These are phyloP conservation scores for Monochamus saltuarius DNA, from an alignment of 1,140 invertebrate genomes.

Conservation along the genomic window DNA sequence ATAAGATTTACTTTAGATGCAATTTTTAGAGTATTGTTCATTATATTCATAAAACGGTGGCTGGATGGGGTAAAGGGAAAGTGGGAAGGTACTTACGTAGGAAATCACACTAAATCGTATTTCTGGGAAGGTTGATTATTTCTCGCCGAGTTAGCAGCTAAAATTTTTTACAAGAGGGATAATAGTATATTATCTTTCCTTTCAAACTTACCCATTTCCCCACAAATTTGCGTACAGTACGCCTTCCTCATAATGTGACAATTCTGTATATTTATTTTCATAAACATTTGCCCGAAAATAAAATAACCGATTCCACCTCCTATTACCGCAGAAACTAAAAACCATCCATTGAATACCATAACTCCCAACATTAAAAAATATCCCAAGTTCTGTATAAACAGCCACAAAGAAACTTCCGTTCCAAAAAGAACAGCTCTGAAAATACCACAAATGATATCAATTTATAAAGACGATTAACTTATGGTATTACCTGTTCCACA, in stretches of 20 bases:
- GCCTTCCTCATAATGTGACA: conserved; percentile 47
- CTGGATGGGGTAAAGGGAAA: neutral
- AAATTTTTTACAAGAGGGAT: neutral
- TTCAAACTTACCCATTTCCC: conserved; percentile 41
- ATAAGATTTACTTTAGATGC: neutral
- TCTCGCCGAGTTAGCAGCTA: neutral
- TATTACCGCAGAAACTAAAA: conserved; percentile 71
- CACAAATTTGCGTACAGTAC: conserved; percentile 46
- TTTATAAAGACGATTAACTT: neutral
- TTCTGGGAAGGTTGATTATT: conserved; percentile 7
- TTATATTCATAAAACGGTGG: neutral
- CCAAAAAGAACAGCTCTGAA: conserved; percentile 42
- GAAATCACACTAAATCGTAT: neutral
- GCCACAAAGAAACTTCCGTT: conserved; percentile 45
- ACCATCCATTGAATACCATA: conserved; percentile 87
- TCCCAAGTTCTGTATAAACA: conserved; percentile 56
- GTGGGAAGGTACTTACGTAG: neutral
- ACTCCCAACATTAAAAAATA: conserved; percentile 88
- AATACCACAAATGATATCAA: conserved; percentile 19
- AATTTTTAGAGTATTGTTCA: neutral
- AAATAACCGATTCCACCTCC: conserved; percentile 77
- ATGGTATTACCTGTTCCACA: conserved; percentile 35
- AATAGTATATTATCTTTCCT: neutral
- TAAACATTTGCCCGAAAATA: conserved; percentile 51
- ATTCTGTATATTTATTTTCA: conserved; percentile 52